Evolutionary conservation across 1,140 invertebrate species (phyloP), one percentile per base, ranked within the genome.

Genomic region (Bombus huntii): DNA sequence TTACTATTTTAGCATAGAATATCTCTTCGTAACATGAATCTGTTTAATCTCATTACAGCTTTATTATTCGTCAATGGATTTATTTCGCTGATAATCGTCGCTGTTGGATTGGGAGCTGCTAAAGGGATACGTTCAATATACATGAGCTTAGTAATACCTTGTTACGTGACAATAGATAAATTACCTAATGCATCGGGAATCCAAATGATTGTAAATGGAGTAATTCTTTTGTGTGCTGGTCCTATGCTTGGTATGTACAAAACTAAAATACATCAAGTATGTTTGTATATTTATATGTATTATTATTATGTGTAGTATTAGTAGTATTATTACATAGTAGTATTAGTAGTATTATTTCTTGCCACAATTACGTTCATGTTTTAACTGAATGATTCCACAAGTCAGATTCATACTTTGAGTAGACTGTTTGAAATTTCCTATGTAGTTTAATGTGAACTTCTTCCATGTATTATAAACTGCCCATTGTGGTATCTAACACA

Each of bases 61-160:
- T 92, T 96, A 90, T 89, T 96, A 66, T 95, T 96, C 80, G 93
- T 94, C 1, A 90, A 93, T 28, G 92, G 94, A 6, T 96, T 95
- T 76, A 18, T 18, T 3, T 39, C 84, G 3, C 42, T 92, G 13
- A 1, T 91, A 5, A 12, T 83, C 3, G 78, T 92, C 15, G 91
- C 89, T 0, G 47, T 87, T 47, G 93, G 91, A 78, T 65, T 97
- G 47, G 97, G 97, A 4, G 93, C 96, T 8, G 96, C 96, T 25
- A 97, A 97, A 93, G 97, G 96, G 0, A 94, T 97, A 53, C 93
- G 97, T 75, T 96, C 97, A 39, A 96, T 97, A 0, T 97, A 96
- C 89, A 96, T 96, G 92, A 95, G 95, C 2, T 92, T 97, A 15
- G 96, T 97, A 1, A 96, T 97, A 82, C 96, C 97, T 1, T 96